These are phyloP conservation scores for Circaetus cinerascens DNA, from an alignment of 2,113 vertebrate genomes.

Conservation along the genomic window DNA sequence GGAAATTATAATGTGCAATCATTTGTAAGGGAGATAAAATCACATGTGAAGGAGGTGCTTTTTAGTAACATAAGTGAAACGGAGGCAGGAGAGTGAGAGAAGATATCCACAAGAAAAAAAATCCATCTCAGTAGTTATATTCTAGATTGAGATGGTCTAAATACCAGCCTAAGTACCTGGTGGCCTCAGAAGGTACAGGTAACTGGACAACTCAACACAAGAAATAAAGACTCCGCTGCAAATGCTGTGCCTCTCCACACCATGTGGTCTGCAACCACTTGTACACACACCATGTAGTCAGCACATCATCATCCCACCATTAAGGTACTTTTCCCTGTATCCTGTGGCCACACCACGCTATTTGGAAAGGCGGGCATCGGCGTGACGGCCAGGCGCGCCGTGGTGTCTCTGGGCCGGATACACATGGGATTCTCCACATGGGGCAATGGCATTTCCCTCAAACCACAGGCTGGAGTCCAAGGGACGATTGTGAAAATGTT, in stretches of 20 bases:
- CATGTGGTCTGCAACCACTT: neutral
- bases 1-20: neutral
- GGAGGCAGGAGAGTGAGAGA: neutral
- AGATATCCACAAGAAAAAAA: neutral
- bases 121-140: neutral
- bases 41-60: neutral
- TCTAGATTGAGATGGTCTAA: neutral
- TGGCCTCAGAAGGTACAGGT: neutral
- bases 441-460: neutral
- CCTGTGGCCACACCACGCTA: rapidly evolving
- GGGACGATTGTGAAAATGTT: neutral
- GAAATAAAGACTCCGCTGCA: neutral
- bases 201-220: neutral
- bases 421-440: rapidly evolving
- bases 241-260: neutral
- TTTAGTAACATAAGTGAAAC: neutral
- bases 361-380: neutral
- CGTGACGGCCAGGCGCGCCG: rapidly evolving
- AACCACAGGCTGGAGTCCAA: neutral
- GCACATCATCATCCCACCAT: neutral
- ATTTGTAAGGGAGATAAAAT: neutral
- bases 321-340: neutral
- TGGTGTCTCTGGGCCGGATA: neutral
- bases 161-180: neutral
- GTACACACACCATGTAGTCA: neutral